Base-by-base conservation (phyloP, 2,113 vertebrate species). In the Kryptolebias marmoratus region DNA sequence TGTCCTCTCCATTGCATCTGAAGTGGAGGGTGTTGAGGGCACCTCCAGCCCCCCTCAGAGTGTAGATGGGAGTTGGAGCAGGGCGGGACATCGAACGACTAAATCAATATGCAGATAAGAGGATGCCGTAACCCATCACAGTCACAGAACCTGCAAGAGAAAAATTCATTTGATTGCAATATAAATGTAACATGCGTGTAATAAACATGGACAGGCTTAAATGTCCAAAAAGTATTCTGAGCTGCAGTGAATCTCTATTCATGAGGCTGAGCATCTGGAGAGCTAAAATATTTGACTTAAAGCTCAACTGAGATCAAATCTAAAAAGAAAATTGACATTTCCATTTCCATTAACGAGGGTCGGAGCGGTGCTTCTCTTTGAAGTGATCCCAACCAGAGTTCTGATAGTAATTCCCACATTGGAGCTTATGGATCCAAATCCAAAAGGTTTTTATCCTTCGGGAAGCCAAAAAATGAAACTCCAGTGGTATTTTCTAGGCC, bases 11-110 rank as follows among this genome's bases (percentile, higher is more conserved):
- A 3, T 44, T 61, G 52, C 94, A 94, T 54, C 83, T 90, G 78
- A 99, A 99, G 74, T 94, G 94, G 56, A 99, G 92, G 0, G 95
- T 67, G 47, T 97, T 96, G 54, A 99, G 90, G 1, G 96, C 76
- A 4, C 95, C 94, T 4, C 89, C 74, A 0, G 95, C 76, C 1
- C 97, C 98, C 81, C 98, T 94, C 44, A 99, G 93, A 65, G 96
- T 95, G 76, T 95, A 98, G 85, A 89, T 79, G 2, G 97, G 97
- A 44, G 94, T 92, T 0, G 96, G 97, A 3, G 96, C 84, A 1
- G 94, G 94, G 56, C 70, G 88, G 15, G 94, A 89, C 90, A 94
- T 96, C n/a, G 0, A 57, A 42, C 64, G 48, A 18, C 60, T 45
- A 30, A 53, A 44, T 75, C 30, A 63, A 71, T 54, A 62, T 11